Evolutionary conservation across 2,113 vertebrate genomes (phyloP).

Genomic region (Felis chaus): DNA sequence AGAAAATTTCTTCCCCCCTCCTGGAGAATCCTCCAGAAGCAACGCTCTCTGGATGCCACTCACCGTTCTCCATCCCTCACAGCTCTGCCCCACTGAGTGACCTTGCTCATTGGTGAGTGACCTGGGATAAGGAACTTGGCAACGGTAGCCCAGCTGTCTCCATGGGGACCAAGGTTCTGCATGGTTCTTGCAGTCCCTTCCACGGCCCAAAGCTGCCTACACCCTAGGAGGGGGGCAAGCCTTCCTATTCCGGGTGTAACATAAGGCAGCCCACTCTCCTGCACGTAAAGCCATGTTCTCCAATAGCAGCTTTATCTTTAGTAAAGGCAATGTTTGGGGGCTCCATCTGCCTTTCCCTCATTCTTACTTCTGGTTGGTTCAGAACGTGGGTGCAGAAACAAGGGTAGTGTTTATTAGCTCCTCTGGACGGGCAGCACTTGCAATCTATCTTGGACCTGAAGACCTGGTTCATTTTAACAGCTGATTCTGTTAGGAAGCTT

Average conservation of each 20-base stretch:
- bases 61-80: neutral
- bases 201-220: neutral
- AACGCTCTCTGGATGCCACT: accelerated
- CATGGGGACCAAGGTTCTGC: neutral
- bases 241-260: conserved; percentile 59
- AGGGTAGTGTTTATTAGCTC: neutral
- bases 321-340: neutral
- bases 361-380: neutral
- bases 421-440: neutral
- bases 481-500: neutral
- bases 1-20: neutral
- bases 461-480: neutral
- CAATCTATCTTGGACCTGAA: neutral
- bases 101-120: neutral
- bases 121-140: neutral
- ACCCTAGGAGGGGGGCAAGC: neutral
- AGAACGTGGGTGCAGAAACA: neutral
- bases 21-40: neutral
- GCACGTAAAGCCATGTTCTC: neutral
- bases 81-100: accelerated
- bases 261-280: conserved; percentile 52
- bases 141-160: neutral
- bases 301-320: conserved; percentile 39
- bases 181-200: neutral
- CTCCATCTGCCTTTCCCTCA: conserved; percentile 54